Conservation (phyloP, 1,140 invertebrate species). For the Magallana ariakensis region DNA sequence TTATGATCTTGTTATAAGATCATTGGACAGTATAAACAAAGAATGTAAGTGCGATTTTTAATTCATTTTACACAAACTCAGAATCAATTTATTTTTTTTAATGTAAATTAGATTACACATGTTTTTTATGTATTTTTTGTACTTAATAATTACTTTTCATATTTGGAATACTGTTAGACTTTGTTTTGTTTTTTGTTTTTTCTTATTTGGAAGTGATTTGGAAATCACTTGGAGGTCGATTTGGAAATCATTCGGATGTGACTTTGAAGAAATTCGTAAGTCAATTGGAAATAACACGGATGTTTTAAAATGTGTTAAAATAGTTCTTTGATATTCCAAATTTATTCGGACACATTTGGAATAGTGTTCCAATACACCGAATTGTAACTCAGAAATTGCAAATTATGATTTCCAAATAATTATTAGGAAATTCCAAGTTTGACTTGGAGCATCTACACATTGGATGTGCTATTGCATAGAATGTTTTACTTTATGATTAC, state of each 20-base stretch:
- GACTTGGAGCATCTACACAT: slow-evolving; percentile 3
- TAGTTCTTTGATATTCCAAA: not conserved
- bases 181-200: not conserved
- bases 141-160: not conserved
- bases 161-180: not conserved
- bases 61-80: too few species aligned
- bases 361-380: slow-evolving; percentile 36
- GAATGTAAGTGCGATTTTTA: too few species aligned
- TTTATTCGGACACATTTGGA: slow-evolving; percentile 2
- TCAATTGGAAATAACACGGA: slow-evolving; percentile 15
- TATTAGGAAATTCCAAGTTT: not conserved
- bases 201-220: not conserved
- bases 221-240: not conserved
- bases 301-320: not conserved
- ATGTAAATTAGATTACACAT: too few species aligned
- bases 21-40: too few species aligned
- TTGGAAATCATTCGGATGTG: not conserved
- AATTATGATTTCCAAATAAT: not conserved
- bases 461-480: too few species aligned
- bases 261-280: not conserved
- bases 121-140: not conserved
- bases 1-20: too few species aligned
- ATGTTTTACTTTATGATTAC: too few species aligned
- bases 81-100: too few species aligned
- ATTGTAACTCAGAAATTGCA: slow-evolving; percentile 8